Base-by-base conservation (phyloP, 2,888 invertebrate species). In the Dynastes tityus region DNA sequence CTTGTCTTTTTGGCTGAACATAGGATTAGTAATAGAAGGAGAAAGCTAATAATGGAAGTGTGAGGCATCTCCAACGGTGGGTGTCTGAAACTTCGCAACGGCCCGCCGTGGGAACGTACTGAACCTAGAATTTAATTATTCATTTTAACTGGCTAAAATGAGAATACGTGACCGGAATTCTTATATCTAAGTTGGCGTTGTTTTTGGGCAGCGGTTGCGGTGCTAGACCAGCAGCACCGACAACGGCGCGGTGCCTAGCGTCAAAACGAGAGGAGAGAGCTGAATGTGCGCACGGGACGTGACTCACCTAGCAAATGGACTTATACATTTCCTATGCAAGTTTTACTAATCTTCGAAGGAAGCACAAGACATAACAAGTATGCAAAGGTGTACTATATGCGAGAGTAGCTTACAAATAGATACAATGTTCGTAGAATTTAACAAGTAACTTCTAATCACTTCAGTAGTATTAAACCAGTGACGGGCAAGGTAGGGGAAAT, bases 41-140 rank as follows among this genome's bases (percentile, higher is more conserved):
- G 8, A 45, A 45, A 2, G 45, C 9, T 11, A 45, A 45, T 11
- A 8, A 11, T 11, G 45, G 45, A 45, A 37, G 32, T 37, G 32
- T 45, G 45, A 2, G 45, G 45, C 2, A 11, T 45, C 11, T 11
- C 11, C 45, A 11, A 45, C 16, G 37, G 37, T 32, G 8, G 73
- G 37, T 45, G 40, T 37, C 29, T 16, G 22, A 45, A 49, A 68
- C 51, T 49, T 6, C 32, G 68, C 40, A 5, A 16, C 58, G 40
- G 22, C 29, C 55, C 29, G 16, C 27, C 6, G 22, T 37, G 55
- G 55, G 76, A 53, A 68, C 53, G 32, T 32, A 68, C 75, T 45
- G 75, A 82, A 82, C 80, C 79, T 80, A 76, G 80, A 81, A 82
- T 82, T 82, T 82, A 82, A 82, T 82, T 82, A 82, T 82, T 82